Conservation (phyloP, 2,888 invertebrate genomes). For the Pherbina coryleti region DNA sequence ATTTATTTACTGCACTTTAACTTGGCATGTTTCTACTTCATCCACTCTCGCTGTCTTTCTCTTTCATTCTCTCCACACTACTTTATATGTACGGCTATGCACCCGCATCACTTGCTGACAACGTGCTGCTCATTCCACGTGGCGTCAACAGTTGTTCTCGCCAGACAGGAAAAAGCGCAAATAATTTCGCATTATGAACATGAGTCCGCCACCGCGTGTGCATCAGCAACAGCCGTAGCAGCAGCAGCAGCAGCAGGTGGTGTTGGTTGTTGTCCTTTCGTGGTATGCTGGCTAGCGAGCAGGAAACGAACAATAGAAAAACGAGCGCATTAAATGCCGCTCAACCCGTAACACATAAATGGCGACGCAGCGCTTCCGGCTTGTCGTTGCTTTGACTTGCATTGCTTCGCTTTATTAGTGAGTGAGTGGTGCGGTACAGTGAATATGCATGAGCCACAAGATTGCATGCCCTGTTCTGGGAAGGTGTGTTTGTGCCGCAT, state of each 20-base stretch:
- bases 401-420: slow-evolving; percentile 14
- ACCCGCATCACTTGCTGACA: background rate
- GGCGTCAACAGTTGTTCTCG: slow-evolving; percentile 30
- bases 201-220: background rate
- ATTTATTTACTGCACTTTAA: slow-evolving; percentile 27
- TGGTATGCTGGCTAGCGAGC: background rate
- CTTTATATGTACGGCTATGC: background rate
- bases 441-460: slow-evolving; percentile 15
- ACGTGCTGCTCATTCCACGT: background rate
- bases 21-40: background rate
- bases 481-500: background rate
- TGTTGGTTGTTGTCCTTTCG: background rate
- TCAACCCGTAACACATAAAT: slow-evolving; percentile 21
- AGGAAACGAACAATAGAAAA: slow-evolving; percentile 32
- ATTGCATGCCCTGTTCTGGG: background rate
- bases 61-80: background rate
- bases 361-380: slow-evolving; percentile 21
- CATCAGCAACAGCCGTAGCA: background rate
- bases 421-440: background rate
- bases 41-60: background rate
- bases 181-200: slow-evolving; percentile 30
- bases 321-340: slow-evolving; percentile 26
- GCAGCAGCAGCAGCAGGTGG: background rate
- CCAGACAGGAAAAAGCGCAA: slow-evolving; percentile 30
- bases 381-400: background rate